Evolutionary conservation across 2,113 vertebrate species (phyloP).

Genomic region (Seriola dumerili): DNA sequence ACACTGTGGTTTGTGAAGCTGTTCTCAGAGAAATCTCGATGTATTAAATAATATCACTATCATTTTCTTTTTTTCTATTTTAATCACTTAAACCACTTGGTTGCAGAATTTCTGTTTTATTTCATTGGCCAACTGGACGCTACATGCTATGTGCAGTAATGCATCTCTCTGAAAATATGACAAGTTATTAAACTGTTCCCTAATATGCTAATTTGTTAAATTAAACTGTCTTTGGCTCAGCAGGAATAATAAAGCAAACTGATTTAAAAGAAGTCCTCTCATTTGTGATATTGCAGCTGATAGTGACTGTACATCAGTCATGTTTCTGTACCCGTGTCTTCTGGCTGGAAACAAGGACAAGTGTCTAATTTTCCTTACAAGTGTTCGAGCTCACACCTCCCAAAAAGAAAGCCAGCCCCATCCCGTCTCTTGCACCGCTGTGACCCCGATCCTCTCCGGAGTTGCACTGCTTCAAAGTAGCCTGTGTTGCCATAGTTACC

Average conservation of each 20-base stretch:
- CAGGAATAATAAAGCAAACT: conserved; percentile 76
- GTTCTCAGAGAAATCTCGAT: conserved; percentile 26
- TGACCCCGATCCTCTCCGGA: conserved; percentile 68
- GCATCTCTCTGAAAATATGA: conserved; percentile 76
- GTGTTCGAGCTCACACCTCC: conserved; percentile 39
- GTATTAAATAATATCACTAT: conserved; percentile 49
- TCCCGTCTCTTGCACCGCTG: conserved; percentile 51
- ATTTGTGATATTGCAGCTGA: conserved; percentile 65
- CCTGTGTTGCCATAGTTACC: conserved; percentile 92
- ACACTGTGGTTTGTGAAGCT: conserved; percentile 14
- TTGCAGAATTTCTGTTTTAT: conserved; percentile 69
- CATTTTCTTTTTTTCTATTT: conserved; percentile 54
- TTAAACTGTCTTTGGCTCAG: conserved; percentile 71
- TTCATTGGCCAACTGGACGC: conserved; percentile 74
- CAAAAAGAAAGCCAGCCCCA: conserved; percentile 49
- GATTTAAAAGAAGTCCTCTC: conserved; percentile 76
- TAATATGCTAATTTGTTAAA: conserved; percentile 79
- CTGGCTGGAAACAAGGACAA: conserved; percentile 61
- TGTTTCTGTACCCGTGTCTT: conserved; percentile 53
- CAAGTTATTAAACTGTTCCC: conserved; percentile 74
- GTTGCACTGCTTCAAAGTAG: conserved; percentile 78
- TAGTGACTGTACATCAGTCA: conserved; percentile 65
- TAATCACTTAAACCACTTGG: conserved; percentile 61
- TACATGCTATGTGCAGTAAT: conserved; percentile 61
- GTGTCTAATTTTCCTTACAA: conserved; percentile 57